These are phyloP conservation scores for Metacarcinus magister DNA, from an alignment of 2,888 invertebrate genomes.

Conservation along the genomic window DNA sequence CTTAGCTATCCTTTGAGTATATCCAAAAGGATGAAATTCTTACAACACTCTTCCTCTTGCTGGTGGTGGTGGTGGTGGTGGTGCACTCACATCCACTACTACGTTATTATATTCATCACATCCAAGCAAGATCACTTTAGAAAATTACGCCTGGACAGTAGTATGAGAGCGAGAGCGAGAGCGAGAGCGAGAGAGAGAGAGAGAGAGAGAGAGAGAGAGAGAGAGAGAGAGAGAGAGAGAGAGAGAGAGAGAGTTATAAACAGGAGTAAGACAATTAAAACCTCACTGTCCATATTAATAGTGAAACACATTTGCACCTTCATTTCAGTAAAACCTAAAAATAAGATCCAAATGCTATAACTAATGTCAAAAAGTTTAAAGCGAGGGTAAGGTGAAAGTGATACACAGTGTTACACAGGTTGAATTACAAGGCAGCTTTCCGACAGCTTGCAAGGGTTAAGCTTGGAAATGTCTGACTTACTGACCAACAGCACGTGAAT, in stretches of 20 bases:
- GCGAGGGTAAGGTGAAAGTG: too few relatives aligned
- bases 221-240: constrained; percentile 68
- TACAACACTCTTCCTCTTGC: neutral
- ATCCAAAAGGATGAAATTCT: neutral
- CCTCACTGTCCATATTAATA: too few relatives aligned
- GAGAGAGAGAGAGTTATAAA: constrained; percentile 67
- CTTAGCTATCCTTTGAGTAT: neutral
- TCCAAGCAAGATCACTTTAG: neutral
- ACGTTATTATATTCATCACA: neutral
- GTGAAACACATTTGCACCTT: too few relatives aligned
- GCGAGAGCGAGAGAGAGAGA: neutral
- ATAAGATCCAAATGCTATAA: too few relatives aligned
- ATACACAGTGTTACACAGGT: too few relatives aligned
- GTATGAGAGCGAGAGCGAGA: neutral
- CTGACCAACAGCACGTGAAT: too few relatives aligned
- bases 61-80: neutral
- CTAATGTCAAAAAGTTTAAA: too few relatives aligned
- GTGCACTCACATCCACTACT: neutral
- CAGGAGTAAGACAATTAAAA: constrained; percentile 64
- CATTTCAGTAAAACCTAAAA: too few relatives aligned
- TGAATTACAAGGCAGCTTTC: too few relatives aligned
- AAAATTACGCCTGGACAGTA: neutral
- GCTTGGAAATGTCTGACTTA: too few relatives aligned
- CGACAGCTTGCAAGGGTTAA: neutral
- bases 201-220: constrained; percentile 37